Evolutionary conservation across 1,140 invertebrate species (phyloP), one percentile per base, ranked within the genome.

Genomic region (Prorops nasuta): DNA sequence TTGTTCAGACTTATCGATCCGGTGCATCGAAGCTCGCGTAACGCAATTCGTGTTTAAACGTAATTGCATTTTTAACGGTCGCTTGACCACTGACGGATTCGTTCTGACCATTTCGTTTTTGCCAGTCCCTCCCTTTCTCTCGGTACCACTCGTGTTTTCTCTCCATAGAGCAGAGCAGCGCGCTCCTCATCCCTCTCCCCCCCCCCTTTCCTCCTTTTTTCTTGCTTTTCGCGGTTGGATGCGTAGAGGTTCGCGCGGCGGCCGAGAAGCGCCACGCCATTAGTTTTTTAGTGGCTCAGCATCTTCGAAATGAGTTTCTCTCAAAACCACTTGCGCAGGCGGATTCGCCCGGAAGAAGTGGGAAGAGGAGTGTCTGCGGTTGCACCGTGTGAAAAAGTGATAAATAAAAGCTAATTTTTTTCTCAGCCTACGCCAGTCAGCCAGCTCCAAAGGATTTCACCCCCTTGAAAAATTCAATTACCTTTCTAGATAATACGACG

Each of bases 31-130:
- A n/a, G n/a, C n/a, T n/a, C n/a, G n/a, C n/a, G n/a, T n/a, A n/a
- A n/a, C n/a, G 59, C 51, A 56, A 65, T 60, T 67, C 60, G 60
- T 63, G 60, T 67, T 67, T 63, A 60, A 58, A 44, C 57, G 61
- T 66, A 70, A 70, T 70, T 67, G 67, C 61, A 48, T 70, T 70
- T 67, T 70, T 70, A 70, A 70, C 63, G 62, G 60, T 50, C 60
- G 44, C 44, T 41, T 45, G 60, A 55, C 56, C 63, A 65, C 57
- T 67, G 65, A 58, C 67, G 58, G 64, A 70, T 70, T 63, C 51
- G 47, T 53, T 60, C 58, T 55, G 51, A 49, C 51, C 63, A 51
- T 51, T 58, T 34, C 49, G 49, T 55, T 68, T 70, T 67, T 66
- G 67, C 54, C 61, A 63, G 56, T 54, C 54, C 64, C 64, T 28